phyloP scores from a whole-genome alignment of 2,113 vertebrate species.

The Oplegnathus fasciatus region DNA sequence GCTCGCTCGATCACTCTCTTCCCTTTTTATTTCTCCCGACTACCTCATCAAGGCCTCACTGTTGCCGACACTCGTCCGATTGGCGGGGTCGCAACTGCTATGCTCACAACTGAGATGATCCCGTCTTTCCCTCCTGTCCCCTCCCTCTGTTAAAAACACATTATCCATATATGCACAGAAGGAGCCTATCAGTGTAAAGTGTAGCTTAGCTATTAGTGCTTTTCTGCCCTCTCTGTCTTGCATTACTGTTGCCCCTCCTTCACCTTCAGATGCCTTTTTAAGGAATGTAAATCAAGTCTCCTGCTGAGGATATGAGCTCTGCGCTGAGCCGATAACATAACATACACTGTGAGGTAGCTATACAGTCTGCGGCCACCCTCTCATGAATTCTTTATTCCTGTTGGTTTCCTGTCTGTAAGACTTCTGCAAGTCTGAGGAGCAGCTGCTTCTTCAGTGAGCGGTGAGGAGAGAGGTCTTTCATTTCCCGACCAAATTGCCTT shows the following conservation, averaged over 20 bases:
- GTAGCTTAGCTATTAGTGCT: conserved; percentile 9
- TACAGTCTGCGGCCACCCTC: conserved; percentile 28
- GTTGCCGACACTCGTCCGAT: not conserved
- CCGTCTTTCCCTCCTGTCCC: not conserved
- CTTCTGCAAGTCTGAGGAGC: conserved; percentile 39
- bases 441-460: conserved; percentile 32
- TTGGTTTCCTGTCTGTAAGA: conserved; percentile 66
- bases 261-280: conserved; percentile 13
- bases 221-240: not conserved
- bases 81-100: conserved; percentile 4
- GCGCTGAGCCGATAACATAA: conserved; percentile 43
- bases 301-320: conserved; percentile 33
- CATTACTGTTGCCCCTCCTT: conserved; percentile 15
- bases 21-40: conserved; percentile 19
- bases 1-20: conserved; percentile 5
- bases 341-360: conserved; percentile 37
- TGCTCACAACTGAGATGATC: not conserved
- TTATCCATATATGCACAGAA: not conserved
- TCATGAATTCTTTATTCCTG: conserved; percentile 80
- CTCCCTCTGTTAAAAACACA: conserved; percentile 7
- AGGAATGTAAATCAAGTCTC: conserved; percentile 52
- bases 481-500: conserved; percentile 67
- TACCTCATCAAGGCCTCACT: conserved; percentile 8
- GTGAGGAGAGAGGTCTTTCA: not conserved
- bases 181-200: conserved; percentile 28